phyloP scores from a whole-genome alignment of 2,113 vertebrate species.

The Chaenocephalus aceratus region DNA sequence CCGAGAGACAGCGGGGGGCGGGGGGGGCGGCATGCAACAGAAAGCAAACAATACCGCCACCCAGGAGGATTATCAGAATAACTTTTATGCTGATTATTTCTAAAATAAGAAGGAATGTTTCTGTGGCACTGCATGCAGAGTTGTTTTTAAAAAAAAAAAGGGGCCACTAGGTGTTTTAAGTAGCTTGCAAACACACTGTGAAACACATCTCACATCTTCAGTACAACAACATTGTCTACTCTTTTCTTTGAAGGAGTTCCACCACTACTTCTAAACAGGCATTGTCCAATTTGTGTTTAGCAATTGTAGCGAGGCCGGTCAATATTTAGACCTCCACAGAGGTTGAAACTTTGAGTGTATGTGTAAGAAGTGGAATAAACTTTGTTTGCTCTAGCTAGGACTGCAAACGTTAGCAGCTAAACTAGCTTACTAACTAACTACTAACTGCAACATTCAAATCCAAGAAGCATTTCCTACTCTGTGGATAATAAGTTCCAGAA shows the following conservation, averaged over 20 bases:
- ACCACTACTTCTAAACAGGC: neutral
- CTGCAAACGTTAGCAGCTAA: too few relatives aligned
- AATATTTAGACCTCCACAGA: neutral
- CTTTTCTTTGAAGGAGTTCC: conserved; percentile 5
- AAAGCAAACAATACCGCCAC: conserved; percentile 40
- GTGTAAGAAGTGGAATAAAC: neutral
- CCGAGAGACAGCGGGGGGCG: conserved; percentile 3
- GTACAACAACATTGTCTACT: neutral
- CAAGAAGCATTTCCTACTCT: too few relatives aligned
- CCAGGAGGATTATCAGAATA: conserved; percentile 40
- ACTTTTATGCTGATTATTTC: conserved; percentile 53
- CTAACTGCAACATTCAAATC: too few relatives aligned
- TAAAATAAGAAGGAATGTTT: conserved; percentile 39
- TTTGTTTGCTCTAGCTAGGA: too few relatives aligned
- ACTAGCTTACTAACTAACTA: too few relatives aligned
- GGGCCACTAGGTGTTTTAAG: conserved; percentile 23
- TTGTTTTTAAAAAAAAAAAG: neutral
- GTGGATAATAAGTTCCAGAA: too few relatives aligned
- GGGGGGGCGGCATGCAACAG: conserved; percentile 8
- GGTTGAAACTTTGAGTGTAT: neutral
- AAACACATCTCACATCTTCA: neutral
- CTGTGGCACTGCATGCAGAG: neutral
- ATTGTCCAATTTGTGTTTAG: neutral
- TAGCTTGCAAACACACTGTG: neutral
- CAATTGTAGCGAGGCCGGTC: neutral